Evolutionary conservation across 2,888 invertebrate species (phyloP).

Genomic region (Saturnia japonica): DNA sequence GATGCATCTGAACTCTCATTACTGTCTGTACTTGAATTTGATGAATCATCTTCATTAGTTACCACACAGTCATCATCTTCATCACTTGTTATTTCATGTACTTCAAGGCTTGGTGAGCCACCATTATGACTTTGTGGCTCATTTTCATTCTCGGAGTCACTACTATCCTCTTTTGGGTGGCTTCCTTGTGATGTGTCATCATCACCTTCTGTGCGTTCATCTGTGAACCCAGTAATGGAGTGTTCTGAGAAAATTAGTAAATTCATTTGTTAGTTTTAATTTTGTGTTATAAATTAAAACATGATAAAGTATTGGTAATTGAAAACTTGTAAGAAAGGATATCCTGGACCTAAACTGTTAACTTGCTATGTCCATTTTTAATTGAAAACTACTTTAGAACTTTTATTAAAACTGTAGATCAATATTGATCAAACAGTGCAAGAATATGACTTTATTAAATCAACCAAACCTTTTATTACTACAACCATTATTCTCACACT

Average conservation of each 20-base stretch:
- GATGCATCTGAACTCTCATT: constrained; percentile 84
- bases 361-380: too few species aligned
- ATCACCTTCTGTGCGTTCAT: constrained; percentile 77
- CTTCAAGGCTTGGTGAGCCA: constrained; percentile 68
- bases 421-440: too few species aligned
- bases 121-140: constrained; percentile 73
- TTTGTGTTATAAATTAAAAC: neutral
- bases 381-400: too few species aligned
- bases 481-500: too few species aligned
- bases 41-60: constrained; percentile 77
- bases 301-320: neutral
- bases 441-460: too few species aligned
- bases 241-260: constrained; percentile 24
- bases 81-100: constrained; percentile 80
- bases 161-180: constrained; percentile 73
- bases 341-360: too few species aligned
- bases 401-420: too few species aligned
- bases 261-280: constrained; percentile 1
- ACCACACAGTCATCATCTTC: constrained; percentile 81
- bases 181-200: constrained; percentile 78
- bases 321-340: neutral
- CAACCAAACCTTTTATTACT: too few species aligned
- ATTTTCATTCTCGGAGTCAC: constrained; percentile 69
- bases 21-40: constrained; percentile 80
- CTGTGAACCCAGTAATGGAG: constrained; percentile 42